Percentiles rank a stretch among this genome's conserved stretches.
Conservation (phyloP, 2,888 invertebrate genomes). For the Eupsilia transversa region DNA sequence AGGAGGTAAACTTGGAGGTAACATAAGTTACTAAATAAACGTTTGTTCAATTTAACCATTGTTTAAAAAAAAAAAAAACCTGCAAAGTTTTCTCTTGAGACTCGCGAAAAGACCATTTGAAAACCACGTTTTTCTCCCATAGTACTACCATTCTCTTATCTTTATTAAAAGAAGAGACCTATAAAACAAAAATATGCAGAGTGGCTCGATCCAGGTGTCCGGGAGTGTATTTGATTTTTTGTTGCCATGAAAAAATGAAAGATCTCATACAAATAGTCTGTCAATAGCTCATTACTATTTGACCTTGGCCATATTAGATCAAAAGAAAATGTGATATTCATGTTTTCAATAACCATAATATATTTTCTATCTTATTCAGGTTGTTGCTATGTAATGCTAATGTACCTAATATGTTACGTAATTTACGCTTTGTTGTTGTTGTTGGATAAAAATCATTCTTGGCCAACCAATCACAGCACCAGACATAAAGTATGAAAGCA, state of each 20-base stretch:
- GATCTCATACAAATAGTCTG: constrained; percentile 12
- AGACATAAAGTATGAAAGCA: neutral
- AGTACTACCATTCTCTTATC: too few relatives aligned
- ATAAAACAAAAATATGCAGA: too few relatives aligned
- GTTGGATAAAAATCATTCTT: neutral
- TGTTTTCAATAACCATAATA: constrained; percentile 6
- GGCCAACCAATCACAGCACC: neutral
- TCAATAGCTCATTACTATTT: constrained; percentile 44
- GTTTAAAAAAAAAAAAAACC: too few relatives aligned
- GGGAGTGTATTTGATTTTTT: neutral
- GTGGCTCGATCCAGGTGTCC: too few relatives aligned
- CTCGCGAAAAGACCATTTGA: too few relatives aligned
- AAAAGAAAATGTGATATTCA: constrained; percentile 21
- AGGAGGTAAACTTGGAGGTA: too few relatives aligned
- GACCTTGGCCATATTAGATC: constrained; percentile 30
- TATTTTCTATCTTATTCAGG: neutral
- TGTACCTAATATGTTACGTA: neutral
- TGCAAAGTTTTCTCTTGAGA: too few relatives aligned
- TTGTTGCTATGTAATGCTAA: neutral
- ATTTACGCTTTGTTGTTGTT: neutral
- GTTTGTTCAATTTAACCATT: too few relatives aligned
- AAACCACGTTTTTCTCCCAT: too few relatives aligned
- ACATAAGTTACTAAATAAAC: too few relatives aligned
- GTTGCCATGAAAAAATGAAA: neutral
- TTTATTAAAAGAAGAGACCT: too few relatives aligned